Conservation (phyloP, 1,140 invertebrate genomes). For the Drosophila seguyi region DNA sequence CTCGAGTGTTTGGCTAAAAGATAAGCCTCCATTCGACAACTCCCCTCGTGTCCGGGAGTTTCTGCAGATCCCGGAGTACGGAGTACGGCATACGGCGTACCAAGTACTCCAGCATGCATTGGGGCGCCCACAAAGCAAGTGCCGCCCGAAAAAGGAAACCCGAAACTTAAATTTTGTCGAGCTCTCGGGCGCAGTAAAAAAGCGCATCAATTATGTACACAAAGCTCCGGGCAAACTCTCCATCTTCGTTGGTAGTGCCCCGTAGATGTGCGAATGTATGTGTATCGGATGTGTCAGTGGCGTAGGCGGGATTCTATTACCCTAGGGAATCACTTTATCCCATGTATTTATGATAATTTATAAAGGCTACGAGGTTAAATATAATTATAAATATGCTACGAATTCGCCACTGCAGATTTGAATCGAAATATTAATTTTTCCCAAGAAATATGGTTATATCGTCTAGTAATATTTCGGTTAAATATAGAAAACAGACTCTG, state of each 20-base stretch:
- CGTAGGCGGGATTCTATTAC: background rate
- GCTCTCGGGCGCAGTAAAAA: constrained; percentile 38
- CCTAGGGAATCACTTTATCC: background rate
- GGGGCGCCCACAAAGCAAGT: constrained; percentile 53
- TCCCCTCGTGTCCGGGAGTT: constrained; percentile 4
- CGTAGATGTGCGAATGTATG: background rate
- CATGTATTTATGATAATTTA: background rate
- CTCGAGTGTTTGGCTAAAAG: constrained; percentile 58
- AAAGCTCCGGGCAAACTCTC: constrained; percentile 41
- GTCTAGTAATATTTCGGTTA: no score
- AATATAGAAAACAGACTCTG: background rate
- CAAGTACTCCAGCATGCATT: constrained; percentile 48
- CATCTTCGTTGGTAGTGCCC: constrained; percentile 7
- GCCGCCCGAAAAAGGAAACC: constrained; percentile 46
- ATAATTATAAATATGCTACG: no score
- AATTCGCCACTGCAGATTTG: accelerated
- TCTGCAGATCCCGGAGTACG: constrained; percentile 1
- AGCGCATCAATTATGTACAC: constrained; percentile 62
- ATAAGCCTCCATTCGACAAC: constrained; percentile 40
- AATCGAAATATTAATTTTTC: background rate
- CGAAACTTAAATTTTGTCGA: constrained; percentile 62
- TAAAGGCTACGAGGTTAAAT: background rate
- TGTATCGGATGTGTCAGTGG: constrained; percentile 9
- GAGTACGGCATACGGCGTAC: constrained; percentile 8
- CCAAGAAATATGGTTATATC: background rate